Evolutionary conservation across 2,888 invertebrate species (phyloP).

Genomic region (Lissonota sp.): DNA sequence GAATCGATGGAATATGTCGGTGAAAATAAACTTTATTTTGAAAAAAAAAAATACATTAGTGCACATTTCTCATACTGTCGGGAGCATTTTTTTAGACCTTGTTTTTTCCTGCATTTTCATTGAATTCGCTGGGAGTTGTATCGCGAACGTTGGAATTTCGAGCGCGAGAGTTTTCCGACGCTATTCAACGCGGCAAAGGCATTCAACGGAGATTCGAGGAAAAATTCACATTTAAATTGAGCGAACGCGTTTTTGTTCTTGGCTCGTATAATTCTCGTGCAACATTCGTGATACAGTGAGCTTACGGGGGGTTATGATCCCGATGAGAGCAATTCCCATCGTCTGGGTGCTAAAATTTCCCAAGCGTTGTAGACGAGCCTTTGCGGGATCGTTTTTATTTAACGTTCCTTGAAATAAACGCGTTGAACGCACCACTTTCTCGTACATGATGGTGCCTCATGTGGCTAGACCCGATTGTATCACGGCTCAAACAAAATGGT

Average conservation of each 20-base stretch:
- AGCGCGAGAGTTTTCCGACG: neutral
- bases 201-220: neutral
- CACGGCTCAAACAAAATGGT: conserved; percentile 14
- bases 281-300: conserved; percentile 41
- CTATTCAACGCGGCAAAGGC: neutral
- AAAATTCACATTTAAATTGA: conserved; percentile 26
- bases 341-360: neutral
- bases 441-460: conserved; percentile 1
- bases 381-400: conserved; percentile 51
- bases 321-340: conserved; percentile 22
- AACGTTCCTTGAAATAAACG: conserved; percentile 21
- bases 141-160: conserved; percentile 8
- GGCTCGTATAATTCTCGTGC: conserved; percentile 25
- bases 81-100: too few relatives aligned
- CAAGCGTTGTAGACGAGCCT: conserved; percentile 39
- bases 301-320: conserved; percentile 43
- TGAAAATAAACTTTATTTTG: too few relatives aligned
- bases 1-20: too few relatives aligned
- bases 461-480: conserved; percentile 39
- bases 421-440: conserved; percentile 2
- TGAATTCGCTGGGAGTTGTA: neutral
- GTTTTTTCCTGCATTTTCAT: too few relatives aligned
- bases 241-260: conserved; percentile 29
- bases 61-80: too few relatives aligned
- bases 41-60: too few relatives aligned